These are phyloP conservation scores for Ceratothoa steindachneri DNA, from an alignment of 2,888 invertebrate species.

Conservation along the genomic window DNA sequence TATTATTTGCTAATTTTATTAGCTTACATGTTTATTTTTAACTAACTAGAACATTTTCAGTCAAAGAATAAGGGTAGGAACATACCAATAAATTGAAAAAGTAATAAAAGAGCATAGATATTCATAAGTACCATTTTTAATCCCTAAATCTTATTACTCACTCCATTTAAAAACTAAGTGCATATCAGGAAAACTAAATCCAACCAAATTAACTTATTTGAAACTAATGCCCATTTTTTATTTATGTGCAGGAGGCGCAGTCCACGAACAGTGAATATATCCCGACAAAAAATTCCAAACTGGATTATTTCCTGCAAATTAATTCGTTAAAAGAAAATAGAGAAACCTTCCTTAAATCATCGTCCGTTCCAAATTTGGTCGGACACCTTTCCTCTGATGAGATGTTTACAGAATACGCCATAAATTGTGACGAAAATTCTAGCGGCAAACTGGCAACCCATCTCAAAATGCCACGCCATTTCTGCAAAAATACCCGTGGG, in stretches of 20 bases:
- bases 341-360: background rate
- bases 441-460: background rate
- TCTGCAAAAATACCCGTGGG: background rate
- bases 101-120: no score
- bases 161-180: no score
- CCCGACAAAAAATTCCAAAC: conserved; percentile 83
- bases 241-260: conserved; percentile 70
- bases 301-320: conserved; percentile 75
- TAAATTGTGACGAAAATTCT: background rate
- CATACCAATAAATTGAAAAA: no score
- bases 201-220: no score
- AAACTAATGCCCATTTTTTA: background rate
- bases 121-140: no score
- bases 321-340: background rate
- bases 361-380: background rate
- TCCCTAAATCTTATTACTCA: no score
- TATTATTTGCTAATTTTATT: no score
- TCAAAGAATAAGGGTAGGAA: no score
- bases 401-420: no score
- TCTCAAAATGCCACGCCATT: background rate
- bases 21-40: no score
- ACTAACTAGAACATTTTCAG: no score
- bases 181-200: no score
- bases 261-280: conserved; percentile 91
- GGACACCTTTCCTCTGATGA: background rate